A percentile compares a stretch with the other conserved stretches of the same genome.
Conservation (phyloP, 2,113 vertebrate species). For the Catagonus wagneri region DNA sequence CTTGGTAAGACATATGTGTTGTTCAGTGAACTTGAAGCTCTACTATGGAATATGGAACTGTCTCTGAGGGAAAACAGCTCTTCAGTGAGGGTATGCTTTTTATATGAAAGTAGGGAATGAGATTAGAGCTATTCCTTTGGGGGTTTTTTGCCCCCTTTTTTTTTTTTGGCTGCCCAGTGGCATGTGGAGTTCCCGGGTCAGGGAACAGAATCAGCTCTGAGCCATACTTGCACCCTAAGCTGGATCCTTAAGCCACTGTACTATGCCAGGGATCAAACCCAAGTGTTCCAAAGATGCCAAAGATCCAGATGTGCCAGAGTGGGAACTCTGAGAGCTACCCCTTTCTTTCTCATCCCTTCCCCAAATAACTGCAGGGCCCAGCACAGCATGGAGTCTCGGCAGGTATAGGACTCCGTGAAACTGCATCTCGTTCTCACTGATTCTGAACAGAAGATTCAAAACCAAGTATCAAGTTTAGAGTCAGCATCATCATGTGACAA, state of each 20-base stretch:
- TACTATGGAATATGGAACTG: not conserved
- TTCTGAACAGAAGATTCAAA: not conserved
- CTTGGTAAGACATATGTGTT: not conserved
- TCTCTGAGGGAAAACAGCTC: not conserved
- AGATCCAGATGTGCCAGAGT: no score
- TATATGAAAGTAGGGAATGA: not conserved
- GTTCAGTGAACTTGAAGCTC: slow-evolving; percentile 34
- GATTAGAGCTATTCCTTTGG: no score
- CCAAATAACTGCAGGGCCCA: not conserved
- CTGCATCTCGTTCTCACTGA: not conserved
- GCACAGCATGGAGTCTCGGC: not conserved
- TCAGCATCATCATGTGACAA: not conserved
- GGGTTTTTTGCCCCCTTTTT: no score
- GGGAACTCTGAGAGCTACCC: not conserved
- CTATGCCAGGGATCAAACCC: no score
- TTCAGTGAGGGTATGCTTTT: not conserved
- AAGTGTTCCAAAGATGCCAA: no score
- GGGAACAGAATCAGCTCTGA: no score
- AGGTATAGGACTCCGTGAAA: not conserved
- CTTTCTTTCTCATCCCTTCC: not conserved
- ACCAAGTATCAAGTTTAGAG: not conserved
- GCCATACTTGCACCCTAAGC: no score
- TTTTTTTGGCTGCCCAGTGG: no score
- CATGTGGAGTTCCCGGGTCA: no score
- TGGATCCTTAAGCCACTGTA: no score